These are phyloP conservation scores for Barypeithes pellucidus DNA, from an alignment of 2,888 invertebrate genomes.

Conservation along the genomic window DNA sequence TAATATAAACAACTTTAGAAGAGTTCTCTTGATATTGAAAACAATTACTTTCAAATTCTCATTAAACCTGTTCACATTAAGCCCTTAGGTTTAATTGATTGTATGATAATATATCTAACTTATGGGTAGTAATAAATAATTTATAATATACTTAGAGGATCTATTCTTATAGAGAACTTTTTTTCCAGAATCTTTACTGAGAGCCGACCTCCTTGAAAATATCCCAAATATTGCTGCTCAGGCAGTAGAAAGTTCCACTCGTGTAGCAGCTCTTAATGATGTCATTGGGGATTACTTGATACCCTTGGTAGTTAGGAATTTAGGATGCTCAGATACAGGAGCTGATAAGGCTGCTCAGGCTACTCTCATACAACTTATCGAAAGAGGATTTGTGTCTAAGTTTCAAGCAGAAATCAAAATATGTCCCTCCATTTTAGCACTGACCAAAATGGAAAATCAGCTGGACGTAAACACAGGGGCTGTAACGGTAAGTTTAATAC, in stretches of 20 bases:
- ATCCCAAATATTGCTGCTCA: slow-evolving; percentile 78
- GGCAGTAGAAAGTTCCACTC: slow-evolving; percentile 72
- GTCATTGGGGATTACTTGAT: slow-evolving; percentile 76
- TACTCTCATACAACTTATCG: slow-evolving; percentile 77
- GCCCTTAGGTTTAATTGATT: not conserved
- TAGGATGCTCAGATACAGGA: slow-evolving; percentile 76
- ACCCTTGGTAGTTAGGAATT: slow-evolving; percentile 76
- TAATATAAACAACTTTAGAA: not conserved
- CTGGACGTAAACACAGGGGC: slow-evolving; percentile 74
- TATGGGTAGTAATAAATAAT: too few relatives aligned
- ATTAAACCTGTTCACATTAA: not conserved
- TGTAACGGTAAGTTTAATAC: slow-evolving; percentile 73
- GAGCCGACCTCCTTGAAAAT: slow-evolving; percentile 78
- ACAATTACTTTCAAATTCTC: not conserved
- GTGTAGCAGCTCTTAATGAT: slow-evolving; percentile 70
- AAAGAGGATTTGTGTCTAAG: slow-evolving; percentile 76
- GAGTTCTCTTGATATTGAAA: not conserved
- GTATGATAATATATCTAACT: too few relatives aligned
- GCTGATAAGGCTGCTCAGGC: slow-evolving; percentile 79
- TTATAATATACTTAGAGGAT: too few relatives aligned
- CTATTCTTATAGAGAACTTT: too few relatives aligned
- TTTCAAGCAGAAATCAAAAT: slow-evolving; percentile 77
- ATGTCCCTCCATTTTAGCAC: slow-evolving; percentile 77
- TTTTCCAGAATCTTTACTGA: slow-evolving; percentile 75
- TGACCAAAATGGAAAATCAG: slow-evolving; percentile 72